Conservation (phyloP, 2,113 vertebrate species). For the Madoqua kirkii region DNA sequence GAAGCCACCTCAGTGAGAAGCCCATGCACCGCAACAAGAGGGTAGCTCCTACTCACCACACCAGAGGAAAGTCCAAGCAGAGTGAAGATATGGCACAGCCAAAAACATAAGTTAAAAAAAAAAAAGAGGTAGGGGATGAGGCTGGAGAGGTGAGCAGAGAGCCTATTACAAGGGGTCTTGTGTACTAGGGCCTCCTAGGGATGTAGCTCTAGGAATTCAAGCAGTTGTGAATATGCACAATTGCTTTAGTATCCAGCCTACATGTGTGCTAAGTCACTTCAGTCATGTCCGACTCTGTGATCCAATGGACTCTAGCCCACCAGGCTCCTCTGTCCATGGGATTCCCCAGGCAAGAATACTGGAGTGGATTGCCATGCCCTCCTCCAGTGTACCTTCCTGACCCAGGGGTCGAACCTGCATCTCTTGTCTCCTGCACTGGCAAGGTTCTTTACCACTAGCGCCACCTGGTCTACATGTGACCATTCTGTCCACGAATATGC, state of each 20-base stretch:
- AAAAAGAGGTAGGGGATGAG: not conserved
- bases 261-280: not conserved
- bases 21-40: accelerated
- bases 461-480: not conserved
- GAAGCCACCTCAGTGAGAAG: not conserved
- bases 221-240: not conserved
- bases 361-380: not conserved
- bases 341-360: not conserved
- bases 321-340: not conserved
- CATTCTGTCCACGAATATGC: not conserved
- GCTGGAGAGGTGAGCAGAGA: not conserved
- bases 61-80: not conserved
- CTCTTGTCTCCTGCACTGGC: not conserved
- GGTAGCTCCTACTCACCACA: not conserved
- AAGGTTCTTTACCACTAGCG: not conserved
- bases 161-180: not conserved
- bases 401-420: not conserved
- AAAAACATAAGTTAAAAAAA: not conserved
- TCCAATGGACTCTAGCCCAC: not conserved
- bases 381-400: not conserved
- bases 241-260: not conserved
- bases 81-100: not conserved
- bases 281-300: not conserved
- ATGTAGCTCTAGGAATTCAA: not conserved
- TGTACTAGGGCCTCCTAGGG: not conserved